phyloP scores from a whole-genome alignment of 35 echinoderm and acorn worm genomes.

The Strongylocentrotus purpuratus region DNA sequence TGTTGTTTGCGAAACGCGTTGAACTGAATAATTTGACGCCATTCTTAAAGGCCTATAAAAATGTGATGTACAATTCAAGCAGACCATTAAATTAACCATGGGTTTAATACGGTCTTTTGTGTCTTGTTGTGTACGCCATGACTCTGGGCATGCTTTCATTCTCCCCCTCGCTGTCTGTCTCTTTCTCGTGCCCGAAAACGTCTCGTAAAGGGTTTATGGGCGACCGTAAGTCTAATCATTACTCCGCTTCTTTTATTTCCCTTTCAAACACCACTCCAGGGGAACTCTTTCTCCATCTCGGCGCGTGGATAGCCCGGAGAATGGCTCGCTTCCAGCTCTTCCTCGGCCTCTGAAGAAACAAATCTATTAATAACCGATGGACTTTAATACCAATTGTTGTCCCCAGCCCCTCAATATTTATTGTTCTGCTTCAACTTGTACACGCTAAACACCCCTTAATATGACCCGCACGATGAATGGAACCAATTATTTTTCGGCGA shows the following conservation, averaged over 20 bases:
- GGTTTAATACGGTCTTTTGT: background rate
- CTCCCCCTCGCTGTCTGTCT: background rate
- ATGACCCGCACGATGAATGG: background rate
- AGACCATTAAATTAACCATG: background rate
- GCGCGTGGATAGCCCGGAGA: background rate
- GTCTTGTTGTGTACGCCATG: background rate
- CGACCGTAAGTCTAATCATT: background rate
- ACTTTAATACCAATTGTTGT: background rate
- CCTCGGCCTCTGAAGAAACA: background rate
- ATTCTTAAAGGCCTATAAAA: background rate
- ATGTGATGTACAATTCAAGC: background rate
- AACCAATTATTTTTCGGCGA: constrained; percentile 3
- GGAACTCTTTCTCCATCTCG: background rate
- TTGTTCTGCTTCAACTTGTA: constrained; percentile 7
- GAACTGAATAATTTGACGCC: background rate
- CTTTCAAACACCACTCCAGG: background rate
- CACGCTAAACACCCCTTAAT: background rate
- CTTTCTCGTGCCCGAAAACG: background rate
- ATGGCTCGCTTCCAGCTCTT: background rate
- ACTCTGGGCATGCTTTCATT: background rate
- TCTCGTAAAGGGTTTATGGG: background rate
- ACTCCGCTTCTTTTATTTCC: background rate
- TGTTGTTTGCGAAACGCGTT: background rate
- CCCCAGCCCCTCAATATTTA: background rate
- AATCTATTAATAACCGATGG: background rate